These are phyloP conservation scores for Coptodon bakossiorum DNA, from an alignment of 2,113 vertebrate genomes.

Conservation along the genomic window DNA sequence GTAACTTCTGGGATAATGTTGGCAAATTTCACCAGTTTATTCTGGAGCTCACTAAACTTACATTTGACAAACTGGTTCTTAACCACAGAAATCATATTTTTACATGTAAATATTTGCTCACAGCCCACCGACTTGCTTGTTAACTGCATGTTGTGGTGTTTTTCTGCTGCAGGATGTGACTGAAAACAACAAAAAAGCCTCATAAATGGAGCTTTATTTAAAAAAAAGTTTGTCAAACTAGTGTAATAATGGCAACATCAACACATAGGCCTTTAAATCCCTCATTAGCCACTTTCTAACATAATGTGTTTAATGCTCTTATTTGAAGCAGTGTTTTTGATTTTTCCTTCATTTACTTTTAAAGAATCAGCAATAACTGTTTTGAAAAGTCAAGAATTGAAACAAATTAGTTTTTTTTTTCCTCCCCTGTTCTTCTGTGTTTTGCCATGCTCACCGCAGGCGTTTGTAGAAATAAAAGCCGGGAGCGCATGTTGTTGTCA, in stretches of 20 bases:
- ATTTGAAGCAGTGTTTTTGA: neutral
- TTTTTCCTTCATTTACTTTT: neutral
- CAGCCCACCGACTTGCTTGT: neutral
- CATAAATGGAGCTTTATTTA: neutral
- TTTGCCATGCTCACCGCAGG: neutral
- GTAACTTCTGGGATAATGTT: neutral
- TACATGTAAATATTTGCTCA: neutral
- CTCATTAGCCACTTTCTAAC: neutral
- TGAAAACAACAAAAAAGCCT: neutral
- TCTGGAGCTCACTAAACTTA: neutral
- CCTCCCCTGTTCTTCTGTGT: neutral
- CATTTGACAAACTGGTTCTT: neutral
- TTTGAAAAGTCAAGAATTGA: neutral
- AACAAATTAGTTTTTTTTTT: neutral
- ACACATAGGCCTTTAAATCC: neutral
- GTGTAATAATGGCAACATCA: neutral
- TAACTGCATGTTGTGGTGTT: neutral
- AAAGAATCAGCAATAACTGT: neutral
- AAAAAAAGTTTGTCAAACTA: neutral
- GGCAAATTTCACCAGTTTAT: neutral
- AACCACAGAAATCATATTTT: neutral
- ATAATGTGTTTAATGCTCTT: neutral
- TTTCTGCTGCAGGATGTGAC: neutral
- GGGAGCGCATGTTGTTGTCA: constrained; percentile 17
- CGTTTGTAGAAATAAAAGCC: constrained; percentile 26